Conservation (phyloP, 2,797 vertebrate species). For the Euthynnus affinis region DNA sequence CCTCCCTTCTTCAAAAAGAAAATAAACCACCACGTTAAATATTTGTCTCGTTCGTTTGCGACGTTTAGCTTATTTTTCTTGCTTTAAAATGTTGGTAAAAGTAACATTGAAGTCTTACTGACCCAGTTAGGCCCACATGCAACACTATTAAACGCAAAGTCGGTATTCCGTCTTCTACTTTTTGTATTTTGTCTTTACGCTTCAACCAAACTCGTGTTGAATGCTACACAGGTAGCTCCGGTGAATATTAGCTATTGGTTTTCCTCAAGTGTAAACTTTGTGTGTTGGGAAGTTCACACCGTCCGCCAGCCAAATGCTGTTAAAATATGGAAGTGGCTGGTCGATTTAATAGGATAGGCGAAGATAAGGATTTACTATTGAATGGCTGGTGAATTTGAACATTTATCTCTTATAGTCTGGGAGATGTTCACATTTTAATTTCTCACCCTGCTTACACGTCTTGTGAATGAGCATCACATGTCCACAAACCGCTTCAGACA, state of each 20-base stretch:
- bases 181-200: not conserved
- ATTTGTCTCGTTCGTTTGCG: accelerated
- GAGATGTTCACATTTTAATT: no score
- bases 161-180: not conserved
- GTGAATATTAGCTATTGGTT: not conserved
- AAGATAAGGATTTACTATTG: no score
- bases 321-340: no score
- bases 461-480: slow-evolving; percentile 28
- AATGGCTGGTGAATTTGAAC: no score
- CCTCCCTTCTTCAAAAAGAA: slow-evolving; percentile 7
- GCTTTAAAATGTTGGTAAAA: not conserved
- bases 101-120: not conserved
- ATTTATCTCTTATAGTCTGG: no score
- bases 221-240: not conserved
- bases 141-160: not conserved
- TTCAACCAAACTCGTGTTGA: not conserved
- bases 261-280: not conserved
- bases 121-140: slow-evolving; percentile 45
- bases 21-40: not conserved
- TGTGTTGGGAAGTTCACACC: not conserved
- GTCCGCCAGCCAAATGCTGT: no score
- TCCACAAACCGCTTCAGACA: not conserved
- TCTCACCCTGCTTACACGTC: not conserved
- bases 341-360: no score
- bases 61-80: not conserved